These are phyloP conservation scores for Drosophila biarmipes DNA, from an alignment of 1,140 invertebrate species.

Conservation along the genomic window DNA sequence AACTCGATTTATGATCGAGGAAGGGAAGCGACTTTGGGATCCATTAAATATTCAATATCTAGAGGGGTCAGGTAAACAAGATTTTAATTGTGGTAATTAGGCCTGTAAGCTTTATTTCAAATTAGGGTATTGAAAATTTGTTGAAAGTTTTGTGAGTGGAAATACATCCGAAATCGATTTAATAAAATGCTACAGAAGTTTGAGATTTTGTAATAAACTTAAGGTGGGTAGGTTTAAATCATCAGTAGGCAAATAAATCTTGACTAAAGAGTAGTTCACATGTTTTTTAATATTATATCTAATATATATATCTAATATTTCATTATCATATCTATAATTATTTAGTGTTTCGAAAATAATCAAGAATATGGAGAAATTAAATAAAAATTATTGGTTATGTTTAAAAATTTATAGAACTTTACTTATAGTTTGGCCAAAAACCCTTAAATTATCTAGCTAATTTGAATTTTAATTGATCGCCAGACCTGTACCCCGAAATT, in stretches of 20 bases:
- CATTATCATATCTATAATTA: no score
- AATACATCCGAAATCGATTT: background rate
- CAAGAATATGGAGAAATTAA: no score
- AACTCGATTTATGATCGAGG: constrained; percentile 45
- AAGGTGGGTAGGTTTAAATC: no score
- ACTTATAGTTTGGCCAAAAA: background rate
- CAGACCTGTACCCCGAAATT: background rate
- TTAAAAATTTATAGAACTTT: background rate
- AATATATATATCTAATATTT: no score
- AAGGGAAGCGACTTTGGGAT: constrained; percentile 12
- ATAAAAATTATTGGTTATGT: background rate
- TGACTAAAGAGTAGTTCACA: no score
- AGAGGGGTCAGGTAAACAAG: constrained; percentile 13
- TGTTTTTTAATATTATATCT: no score
- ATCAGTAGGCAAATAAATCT: no score
- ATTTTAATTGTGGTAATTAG: constrained; percentile 24
- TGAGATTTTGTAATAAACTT: background rate
- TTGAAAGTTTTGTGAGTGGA: no score
- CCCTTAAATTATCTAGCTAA: background rate
- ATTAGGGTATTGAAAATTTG: background rate
- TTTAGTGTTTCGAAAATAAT: no score
- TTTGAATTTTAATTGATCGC: background rate
- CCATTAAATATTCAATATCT: constrained; percentile 30
- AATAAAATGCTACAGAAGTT: no score
- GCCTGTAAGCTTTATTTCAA: constrained; percentile 6